Base-by-base conservation (phyloP, 2,797 vertebrate species). In the Ispidina lecontei region DNA sequence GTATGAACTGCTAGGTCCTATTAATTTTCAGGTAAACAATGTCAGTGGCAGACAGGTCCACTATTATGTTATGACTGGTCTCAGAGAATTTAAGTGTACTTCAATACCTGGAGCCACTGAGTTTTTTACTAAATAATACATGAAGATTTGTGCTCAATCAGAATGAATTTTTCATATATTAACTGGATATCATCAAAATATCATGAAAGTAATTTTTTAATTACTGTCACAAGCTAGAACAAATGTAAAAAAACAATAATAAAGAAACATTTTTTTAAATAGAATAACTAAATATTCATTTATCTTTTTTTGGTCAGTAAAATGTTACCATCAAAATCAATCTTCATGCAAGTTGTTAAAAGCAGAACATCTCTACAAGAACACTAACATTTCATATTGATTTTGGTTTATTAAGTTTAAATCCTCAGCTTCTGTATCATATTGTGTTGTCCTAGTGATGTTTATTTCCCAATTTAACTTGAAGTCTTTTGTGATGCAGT, bases 11-110 rank as follows among this genome's bases (percentile, higher is more conserved):
- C 63, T 75, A 77, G 35, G 28, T 68, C 23, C 62, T 80, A 81
- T 76, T 84, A 70, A 79, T 56, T 82, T 78, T 67, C 56, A 84
- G 16, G 52, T 70, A 70, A 84, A 90, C 54, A 94, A 86, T 46
- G n/a, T 67, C 74, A 93, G 64, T 31, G 28, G 52, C 33, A 91
- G 56, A 72, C 22, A 73, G 20, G 10, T 44, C 19, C 33, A 55
- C 39, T 59, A 12, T 41, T 59, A 67, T 4, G 26, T 56, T 73
- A 60, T 5, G 4, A 51, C 37, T 9, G 15, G 13, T 35, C 22
- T 82, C 62, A 52, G 29, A 83, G 65, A 87, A 87, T 65, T 80
- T 80, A 72, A 72, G 26, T 17, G 22, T 60, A 25, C 49, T 87
- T 84, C 15, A 49, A 10, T 71, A 55, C 21, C n/a, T 80, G 52